Percentiles rank a stretch among this genome's conserved stretches.
phyloP scores from a whole-genome alignment of 2,797 vertebrate species.

The Capromys pilorides region DNA sequence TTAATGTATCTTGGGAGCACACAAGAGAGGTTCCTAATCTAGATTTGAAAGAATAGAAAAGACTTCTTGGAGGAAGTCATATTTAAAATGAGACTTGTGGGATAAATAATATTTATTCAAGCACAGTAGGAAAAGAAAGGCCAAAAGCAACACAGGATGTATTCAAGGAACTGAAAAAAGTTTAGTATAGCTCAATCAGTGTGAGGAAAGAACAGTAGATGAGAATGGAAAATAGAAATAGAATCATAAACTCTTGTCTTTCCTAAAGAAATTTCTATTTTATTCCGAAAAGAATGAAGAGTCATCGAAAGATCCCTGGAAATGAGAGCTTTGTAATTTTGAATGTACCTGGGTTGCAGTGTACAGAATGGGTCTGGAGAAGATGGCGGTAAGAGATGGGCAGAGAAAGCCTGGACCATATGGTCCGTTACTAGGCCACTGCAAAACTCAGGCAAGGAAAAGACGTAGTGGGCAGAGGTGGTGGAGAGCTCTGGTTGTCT shows the following conservation, averaged over 20 bases:
- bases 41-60: slow-evolving; percentile 6
- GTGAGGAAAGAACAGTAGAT: neutral
- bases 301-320: neutral
- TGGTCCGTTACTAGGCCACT: neutral
- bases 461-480: neutral
- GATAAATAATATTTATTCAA: slow-evolving; percentile 52
- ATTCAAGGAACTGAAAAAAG: slow-evolving; percentile 62
- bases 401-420: neutral
- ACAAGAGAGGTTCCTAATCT: slow-evolving; percentile 42
- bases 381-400: neutral
- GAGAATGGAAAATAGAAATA: neutral
- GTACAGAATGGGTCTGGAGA: neutral
- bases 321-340: neutral
- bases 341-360: neutral
- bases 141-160: slow-evolving; percentile 56
- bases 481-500: neutral
- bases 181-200: neutral
- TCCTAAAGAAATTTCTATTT: neutral
- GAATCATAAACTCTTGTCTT: neutral
- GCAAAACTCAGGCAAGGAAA: neutral
- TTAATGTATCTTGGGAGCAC: slow-evolving; percentile 53
- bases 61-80: slow-evolving; percentile 55
- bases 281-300: neutral
- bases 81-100: slow-evolving; percentile 66
- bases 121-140: slow-evolving; percentile 36